Evolutionary conservation across 2,888 invertebrate species (phyloP), one percentile per base, ranked within the genome.

Genomic region (Tethea ocularis): DNA sequence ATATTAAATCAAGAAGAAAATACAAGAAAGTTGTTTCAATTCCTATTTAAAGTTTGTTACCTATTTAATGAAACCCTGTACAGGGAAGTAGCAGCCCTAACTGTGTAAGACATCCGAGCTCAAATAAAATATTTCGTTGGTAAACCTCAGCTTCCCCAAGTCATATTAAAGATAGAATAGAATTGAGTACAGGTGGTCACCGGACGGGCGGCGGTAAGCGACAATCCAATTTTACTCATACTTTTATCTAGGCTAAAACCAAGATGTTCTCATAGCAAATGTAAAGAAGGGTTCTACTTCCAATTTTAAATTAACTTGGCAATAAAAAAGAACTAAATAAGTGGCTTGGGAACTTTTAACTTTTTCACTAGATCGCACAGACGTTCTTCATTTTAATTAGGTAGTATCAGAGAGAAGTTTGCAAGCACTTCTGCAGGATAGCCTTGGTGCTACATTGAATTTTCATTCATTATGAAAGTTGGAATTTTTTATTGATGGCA

Each of bases 221-320:
- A 69, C 73, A 74, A 73, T 75, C 71, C 72, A 74, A 74, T 74
- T 75, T 71, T 60, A 61, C 64, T 66, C 61, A 69, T 71, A 69
- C 67, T 61, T 59, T 54, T 54, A 33, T 54, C 63, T 65, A 63
- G 62, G 61, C 58, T 59, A 52, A 53, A 62, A 63, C 52, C 51
- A 58, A 58, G 57, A 51, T 41, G 55, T 57, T 53, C 61, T 17
- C 56, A 59, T 52, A 62, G 61, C 59, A 66, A 69, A 69, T 67
- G 64, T 61, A 58, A 54, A 56, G 54, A 55, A 59, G 41, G 51
- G 29, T 33, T 59, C 57, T 51, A 17, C 15, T 63, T 63, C 58
- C 57, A 61, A 63, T 59, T 61, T 59, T 53, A 59, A 63, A 61
- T 57, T 61, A 54, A 61, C 46, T 46, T 46, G n/a, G 17, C 46